A percentile compares a stretch with the other conserved stretches of the same genome.
phyloP scores from a whole-genome alignment of 2,888 invertebrate species.

The Sialis lutaria region DNA sequence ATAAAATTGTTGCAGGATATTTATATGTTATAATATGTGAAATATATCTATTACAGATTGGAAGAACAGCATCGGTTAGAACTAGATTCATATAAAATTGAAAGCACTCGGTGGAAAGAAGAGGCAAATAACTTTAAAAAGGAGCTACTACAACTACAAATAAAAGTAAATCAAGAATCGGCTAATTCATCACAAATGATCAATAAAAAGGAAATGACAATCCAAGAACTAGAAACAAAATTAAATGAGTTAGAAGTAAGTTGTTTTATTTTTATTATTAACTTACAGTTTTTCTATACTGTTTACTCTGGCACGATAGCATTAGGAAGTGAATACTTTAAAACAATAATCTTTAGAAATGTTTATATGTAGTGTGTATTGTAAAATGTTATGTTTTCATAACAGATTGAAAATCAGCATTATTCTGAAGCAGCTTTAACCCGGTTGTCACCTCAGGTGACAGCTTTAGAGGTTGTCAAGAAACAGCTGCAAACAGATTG shows the following conservation, averaged over 20 bases:
- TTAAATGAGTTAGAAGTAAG: constrained; percentile 24
- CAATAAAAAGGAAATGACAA: constrained; percentile 27
- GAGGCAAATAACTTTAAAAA: constrained; percentile 29
- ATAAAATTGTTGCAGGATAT: neutral
- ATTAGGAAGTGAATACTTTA: neutral
- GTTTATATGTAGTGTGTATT: neutral
- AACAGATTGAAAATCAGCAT: constrained; percentile 7
- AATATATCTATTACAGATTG: constrained; percentile 23
- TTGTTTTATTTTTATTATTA: too few species aligned
- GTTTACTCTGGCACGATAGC: neutral
- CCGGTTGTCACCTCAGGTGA: constrained; percentile 12
- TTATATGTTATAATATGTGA: neutral
- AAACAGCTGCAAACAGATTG: constrained; percentile 21
- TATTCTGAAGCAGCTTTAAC: constrained; percentile 8
- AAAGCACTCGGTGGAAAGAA: constrained; percentile 41
- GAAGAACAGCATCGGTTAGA: constrained; percentile 44
- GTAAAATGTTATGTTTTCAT: constrained; percentile 3
- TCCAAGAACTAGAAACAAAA: constrained; percentile 25
- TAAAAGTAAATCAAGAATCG: constrained; percentile 19
- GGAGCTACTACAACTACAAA: constrained; percentile 24
- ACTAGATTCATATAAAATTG: constrained; percentile 42
- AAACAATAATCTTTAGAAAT: neutral
- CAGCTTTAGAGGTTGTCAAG: constrained; percentile 17
- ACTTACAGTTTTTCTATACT: too few species aligned
- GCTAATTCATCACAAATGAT: constrained; percentile 23